Evolutionary conservation across 1,140 invertebrate genomes (phyloP).

Genomic region (Goniozus legneri): DNA sequence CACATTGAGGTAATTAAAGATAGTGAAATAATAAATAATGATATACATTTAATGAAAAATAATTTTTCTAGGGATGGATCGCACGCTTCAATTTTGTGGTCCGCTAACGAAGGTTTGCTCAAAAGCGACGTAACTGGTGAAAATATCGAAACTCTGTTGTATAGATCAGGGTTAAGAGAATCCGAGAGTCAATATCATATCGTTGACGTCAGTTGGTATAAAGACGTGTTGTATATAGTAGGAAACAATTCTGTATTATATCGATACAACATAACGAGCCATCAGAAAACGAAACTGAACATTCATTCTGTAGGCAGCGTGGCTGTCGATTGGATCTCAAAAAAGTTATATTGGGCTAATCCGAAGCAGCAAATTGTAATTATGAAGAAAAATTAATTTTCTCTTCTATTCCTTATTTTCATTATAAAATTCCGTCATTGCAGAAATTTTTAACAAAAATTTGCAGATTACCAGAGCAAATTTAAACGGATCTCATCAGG

Average conservation of each 20-base stretch:
- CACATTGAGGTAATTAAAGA: slow-evolving; percentile 55
- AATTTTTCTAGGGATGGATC: slow-evolving; percentile 41
- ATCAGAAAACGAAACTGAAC: slow-evolving; percentile 58
- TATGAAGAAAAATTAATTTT: slow-evolving; percentile 6
- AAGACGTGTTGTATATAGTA: slow-evolving; percentile 68
- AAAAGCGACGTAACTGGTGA: slow-evolving; percentile 73
- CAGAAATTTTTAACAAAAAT: slow-evolving; percentile 3
- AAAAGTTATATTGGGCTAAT: slow-evolving; percentile 87
- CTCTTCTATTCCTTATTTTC: background rate
- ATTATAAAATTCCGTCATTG: background rate
- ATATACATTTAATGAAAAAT: background rate
- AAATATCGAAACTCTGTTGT: slow-evolving; percentile 62
- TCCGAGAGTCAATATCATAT: slow-evolving; percentile 56
- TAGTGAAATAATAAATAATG: background rate
- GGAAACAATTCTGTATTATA: slow-evolving; percentile 70
- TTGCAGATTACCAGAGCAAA: slow-evolving; percentile 65
- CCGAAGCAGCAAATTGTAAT: slow-evolving; percentile 75
- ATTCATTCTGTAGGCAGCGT: slow-evolving; percentile 73
- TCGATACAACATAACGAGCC: slow-evolving; percentile 66
- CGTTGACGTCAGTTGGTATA: slow-evolving; percentile 67
- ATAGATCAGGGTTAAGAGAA: slow-evolving; percentile 55
- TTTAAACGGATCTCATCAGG: slow-evolving; percentile 65
- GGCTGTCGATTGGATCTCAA: slow-evolving; percentile 85
- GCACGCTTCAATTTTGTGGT: slow-evolving; percentile 67
- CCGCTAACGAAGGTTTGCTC: slow-evolving; percentile 65